Percentiles rank a stretch among this genome's conserved stretches.
phyloP scores from a whole-genome alignment of 2,113 vertebrate species.

The Mandrillus leucophaeus region DNA sequence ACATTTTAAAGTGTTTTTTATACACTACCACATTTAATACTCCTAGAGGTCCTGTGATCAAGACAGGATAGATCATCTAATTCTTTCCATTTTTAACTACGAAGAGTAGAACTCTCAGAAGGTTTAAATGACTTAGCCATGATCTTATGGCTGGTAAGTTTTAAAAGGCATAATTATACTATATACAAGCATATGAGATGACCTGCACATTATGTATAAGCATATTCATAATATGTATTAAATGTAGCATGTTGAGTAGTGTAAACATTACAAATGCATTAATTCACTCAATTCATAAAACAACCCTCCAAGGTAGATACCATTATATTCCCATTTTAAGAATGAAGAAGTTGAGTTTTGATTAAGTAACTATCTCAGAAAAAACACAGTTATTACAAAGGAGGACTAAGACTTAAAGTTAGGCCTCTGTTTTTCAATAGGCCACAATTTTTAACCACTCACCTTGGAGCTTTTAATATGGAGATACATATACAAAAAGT shows the following conservation, averaged over 20 bases:
- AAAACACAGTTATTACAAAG: not conserved
- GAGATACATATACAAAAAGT: not conserved
- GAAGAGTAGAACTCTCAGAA: not conserved
- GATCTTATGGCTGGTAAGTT: not conserved
- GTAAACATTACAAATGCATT: not conserved
- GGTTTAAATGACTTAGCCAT: not conserved
- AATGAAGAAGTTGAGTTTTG: not conserved
- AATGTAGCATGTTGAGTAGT: not conserved
- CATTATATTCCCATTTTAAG: not conserved
- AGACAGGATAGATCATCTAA: not conserved
- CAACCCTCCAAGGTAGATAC: not conserved
- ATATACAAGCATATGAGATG: not conserved
- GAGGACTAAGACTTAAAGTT: not conserved
- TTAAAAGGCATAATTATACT: not conserved
- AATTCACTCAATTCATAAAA: constrained; percentile 3
- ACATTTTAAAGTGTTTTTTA: not conserved
- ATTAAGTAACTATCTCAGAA: not conserved
- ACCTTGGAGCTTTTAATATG: not conserved
- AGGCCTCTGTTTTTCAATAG: not conserved
- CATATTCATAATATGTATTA: not conserved
- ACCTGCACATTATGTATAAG: not conserved
- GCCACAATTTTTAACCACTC: not conserved
- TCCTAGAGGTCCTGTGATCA: not conserved
- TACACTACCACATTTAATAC: not conserved
- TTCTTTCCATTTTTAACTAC: constrained; percentile 12